Conservation (phyloP, 2,888 invertebrate genomes). For the Rotaria magnacalcarata region DNA sequence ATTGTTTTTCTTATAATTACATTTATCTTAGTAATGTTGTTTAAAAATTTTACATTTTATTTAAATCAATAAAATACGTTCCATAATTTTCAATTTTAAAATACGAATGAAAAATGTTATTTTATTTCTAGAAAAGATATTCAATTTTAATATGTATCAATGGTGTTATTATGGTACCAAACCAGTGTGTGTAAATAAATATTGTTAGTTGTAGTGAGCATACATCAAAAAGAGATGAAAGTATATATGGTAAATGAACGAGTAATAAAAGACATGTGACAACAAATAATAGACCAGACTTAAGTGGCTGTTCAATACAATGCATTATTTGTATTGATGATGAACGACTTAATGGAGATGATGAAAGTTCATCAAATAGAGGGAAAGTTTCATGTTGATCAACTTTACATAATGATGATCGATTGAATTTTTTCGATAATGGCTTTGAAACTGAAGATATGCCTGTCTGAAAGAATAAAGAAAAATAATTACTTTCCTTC, state of each 20-base stretch:
- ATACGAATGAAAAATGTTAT: too few relatives aligned
- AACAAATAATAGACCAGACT: background rate
- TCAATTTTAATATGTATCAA: background rate
- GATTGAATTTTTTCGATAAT: background rate
- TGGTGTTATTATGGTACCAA: background rate
- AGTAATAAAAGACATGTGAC: background rate
- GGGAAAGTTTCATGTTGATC: background rate
- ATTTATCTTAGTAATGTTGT: too few relatives aligned
- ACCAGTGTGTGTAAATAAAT: slow-evolving; percentile 16
- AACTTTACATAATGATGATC: background rate
- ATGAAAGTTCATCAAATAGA: background rate
- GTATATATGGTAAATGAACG: background rate
- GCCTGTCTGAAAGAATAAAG: background rate
- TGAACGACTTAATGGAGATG: background rate
- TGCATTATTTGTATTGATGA: background rate
- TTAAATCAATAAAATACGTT: too few relatives aligned
- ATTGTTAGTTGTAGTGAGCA: background rate
- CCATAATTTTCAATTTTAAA: too few relatives aligned
- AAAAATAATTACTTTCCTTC: too few relatives aligned
- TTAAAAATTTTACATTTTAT: too few relatives aligned
- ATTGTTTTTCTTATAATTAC: too few relatives aligned
- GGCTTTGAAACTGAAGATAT: background rate
- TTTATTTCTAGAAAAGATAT: too few relatives aligned
- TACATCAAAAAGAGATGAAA: background rate
- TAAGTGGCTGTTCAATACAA: background rate